phyloP scores from a whole-genome alignment of 2,797 vertebrate species.

The Rhadinocentrus ornatus region DNA sequence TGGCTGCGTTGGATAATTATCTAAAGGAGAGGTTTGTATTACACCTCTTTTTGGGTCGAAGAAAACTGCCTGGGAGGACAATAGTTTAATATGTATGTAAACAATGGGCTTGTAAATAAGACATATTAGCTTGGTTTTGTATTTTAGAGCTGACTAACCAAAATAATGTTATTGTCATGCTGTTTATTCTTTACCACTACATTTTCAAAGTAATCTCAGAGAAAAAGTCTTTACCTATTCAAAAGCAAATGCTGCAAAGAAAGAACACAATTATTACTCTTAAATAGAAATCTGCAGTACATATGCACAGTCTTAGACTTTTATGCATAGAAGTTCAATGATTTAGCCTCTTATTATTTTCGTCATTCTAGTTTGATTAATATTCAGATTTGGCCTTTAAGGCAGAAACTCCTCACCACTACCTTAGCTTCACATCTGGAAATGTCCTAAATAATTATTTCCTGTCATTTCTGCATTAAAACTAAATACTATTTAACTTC shows the following conservation, averaged over 20 bases:
- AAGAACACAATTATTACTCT: background rate
- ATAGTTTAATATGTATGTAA: background rate
- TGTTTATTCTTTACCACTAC: too few species aligned
- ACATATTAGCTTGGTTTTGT: background rate
- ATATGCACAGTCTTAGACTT: background rate
- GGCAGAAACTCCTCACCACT: background rate
- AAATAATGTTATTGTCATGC: too few species aligned
- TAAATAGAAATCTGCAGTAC: background rate
- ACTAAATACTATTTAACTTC: conserved; percentile 13
- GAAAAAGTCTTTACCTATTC: too few species aligned
- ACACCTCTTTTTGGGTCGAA: conserved; percentile 38
- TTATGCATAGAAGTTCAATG: background rate
- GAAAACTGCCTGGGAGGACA: conserved; percentile 11
- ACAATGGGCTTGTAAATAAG: background rate
- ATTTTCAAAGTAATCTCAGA: too few species aligned
- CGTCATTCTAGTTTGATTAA: background rate
- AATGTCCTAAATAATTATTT: background rate
- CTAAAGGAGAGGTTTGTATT: conserved; percentile 54
- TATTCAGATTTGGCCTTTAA: background rate
- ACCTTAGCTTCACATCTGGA: conserved; percentile 1
- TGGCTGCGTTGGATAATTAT: conserved; percentile 51
- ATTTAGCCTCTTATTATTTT: background rate
- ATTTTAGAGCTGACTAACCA: too few species aligned
- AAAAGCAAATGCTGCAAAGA: too few species aligned
- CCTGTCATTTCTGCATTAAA: background rate